Percentiles rank a stretch among this genome's conserved stretches.
Conservation (phyloP, 2,797 vertebrate species). For the Pangasius macronema region DNA sequence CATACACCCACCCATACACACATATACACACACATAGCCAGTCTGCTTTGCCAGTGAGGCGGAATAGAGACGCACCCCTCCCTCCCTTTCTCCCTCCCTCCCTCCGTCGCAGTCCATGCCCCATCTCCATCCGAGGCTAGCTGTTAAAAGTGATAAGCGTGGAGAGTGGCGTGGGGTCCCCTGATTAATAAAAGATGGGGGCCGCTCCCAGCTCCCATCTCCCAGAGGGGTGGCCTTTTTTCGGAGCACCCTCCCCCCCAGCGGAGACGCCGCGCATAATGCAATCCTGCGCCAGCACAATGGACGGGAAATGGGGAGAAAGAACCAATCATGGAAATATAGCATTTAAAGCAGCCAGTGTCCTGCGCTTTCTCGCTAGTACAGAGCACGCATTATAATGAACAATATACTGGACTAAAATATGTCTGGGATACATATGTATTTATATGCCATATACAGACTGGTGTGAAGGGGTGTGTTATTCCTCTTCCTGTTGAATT, state of each 20-base stretch:
- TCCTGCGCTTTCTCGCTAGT: constrained; percentile 54
- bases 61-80: constrained; percentile 12
- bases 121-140: constrained; percentile 73
- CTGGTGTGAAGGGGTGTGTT: neutral
- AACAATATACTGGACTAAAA: constrained; percentile 55
- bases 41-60: constrained; percentile 10
- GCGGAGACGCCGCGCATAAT: constrained; percentile 69
- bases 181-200: constrained; percentile 87
- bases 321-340: constrained; percentile 78
- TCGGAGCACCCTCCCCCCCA: constrained; percentile 66
- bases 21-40: neutral
- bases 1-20: constrained; percentile 54
- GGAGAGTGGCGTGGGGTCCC: constrained; percentile 73
- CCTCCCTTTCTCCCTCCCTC: neutral
- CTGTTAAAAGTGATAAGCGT: constrained; percentile 85
- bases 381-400: constrained; percentile 68
- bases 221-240: constrained; percentile 76
- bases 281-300: constrained; percentile 71
- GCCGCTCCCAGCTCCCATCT: constrained; percentile 73
- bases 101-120: constrained; percentile 50
- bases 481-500: neutral
- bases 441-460: constrained; percentile 20
- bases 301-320: constrained; percentile 79
- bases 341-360: constrained; percentile 70
- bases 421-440: constrained; percentile 49